These are phyloP conservation scores for Nemotelus nigrinus DNA, from an alignment of 2,888 invertebrate genomes.

Conservation along the genomic window DNA sequence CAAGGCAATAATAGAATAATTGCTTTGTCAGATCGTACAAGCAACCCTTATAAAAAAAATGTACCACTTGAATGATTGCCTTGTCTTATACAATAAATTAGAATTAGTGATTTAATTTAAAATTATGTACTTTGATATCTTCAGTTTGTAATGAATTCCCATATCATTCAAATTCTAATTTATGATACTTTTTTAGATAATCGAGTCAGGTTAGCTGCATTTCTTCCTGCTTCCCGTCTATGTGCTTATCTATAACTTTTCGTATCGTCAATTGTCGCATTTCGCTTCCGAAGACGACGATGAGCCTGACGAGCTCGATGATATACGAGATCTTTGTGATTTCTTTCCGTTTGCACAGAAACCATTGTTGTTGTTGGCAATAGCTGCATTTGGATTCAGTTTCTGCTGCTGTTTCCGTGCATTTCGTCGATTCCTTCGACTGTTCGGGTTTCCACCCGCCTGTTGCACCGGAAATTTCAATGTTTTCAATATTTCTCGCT, in stretches of 20 bases:
- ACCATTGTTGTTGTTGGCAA: neutral
- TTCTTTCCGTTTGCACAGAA: neutral
- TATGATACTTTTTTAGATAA: no score
- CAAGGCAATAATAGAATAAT: neutral
- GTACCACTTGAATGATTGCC: neutral
- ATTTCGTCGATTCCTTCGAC: constrained; percentile 6
- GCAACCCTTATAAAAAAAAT: neutral
- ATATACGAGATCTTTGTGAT: neutral
- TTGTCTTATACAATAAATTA: neutral
- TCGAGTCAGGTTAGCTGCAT: no score
- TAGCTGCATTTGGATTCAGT: neutral
- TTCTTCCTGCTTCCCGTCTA: no score
- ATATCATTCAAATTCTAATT: no score
- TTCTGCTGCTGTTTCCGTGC: neutral
- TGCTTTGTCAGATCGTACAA: neutral
- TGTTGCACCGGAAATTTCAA: constrained; percentile 9
- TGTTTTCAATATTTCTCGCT: constrained; percentile 24
- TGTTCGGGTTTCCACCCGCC: neutral
- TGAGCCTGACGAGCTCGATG: neutral
- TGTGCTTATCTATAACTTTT: no score
- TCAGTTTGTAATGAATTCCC: neutral
- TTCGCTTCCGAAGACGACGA: constrained; percentile 1
- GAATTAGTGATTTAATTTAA: neutral
- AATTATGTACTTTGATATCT: neutral
- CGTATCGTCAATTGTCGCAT: neutral